Conservation (phyloP, 2,113 vertebrate genomes). For the Origma solitaria region DNA sequence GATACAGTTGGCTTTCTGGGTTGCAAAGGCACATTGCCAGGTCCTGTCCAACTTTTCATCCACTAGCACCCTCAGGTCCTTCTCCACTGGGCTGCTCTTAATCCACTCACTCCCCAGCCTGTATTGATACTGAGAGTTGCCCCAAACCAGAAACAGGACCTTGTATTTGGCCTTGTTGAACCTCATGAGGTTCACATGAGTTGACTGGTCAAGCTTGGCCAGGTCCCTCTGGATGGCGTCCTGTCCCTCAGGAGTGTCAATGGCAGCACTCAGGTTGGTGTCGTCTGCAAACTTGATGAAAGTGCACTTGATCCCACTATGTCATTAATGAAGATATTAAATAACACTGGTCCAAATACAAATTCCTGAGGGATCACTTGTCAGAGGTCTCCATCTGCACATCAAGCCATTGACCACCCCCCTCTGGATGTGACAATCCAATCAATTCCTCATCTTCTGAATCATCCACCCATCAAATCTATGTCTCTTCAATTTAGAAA, state of each 20-base stretch:
- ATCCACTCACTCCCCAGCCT: background rate
- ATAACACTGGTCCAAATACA: background rate
- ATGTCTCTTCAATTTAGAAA: background rate
- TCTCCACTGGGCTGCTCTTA: background rate
- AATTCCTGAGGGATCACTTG: background rate
- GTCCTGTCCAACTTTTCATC: background rate
- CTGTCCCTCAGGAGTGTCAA: background rate
- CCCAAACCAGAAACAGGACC: background rate
- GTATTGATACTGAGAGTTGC: background rate
- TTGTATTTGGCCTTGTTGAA: background rate
- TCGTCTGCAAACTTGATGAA: background rate
- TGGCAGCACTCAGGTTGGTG: background rate
- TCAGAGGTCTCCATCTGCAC: background rate
- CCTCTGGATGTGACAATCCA: background rate
- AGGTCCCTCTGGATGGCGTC: background rate
- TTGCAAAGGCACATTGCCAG: background rate
- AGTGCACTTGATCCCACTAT: background rate
- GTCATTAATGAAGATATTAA: background rate
- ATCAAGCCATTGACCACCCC: background rate
- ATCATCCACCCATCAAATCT: background rate
- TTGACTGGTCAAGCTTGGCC: background rate
- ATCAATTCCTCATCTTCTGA: background rate
- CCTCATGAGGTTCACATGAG: background rate
- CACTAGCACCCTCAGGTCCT: background rate
- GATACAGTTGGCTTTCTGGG: background rate